A percentile compares a stretch with the other conserved stretches of the same genome.
Conservation (phyloP, 2,888 invertebrate species). For the Merodon equestris region DNA sequence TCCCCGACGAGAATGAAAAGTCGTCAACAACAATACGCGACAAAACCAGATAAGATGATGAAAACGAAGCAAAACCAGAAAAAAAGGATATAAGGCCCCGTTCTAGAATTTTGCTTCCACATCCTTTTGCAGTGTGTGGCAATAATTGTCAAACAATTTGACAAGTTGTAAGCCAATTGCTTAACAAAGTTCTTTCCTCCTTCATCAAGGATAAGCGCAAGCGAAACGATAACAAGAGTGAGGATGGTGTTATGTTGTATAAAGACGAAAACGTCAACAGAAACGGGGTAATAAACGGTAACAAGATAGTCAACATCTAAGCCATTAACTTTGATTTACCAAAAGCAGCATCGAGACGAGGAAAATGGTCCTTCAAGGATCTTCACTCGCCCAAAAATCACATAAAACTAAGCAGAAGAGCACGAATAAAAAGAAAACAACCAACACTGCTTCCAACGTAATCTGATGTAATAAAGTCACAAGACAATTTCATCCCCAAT, state of each 20-base stretch:
- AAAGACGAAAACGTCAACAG: constrained; percentile 39
- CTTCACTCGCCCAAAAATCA: constrained; percentile 55
- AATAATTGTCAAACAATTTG: constrained; percentile 67
- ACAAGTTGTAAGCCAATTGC: constrained; percentile 68
- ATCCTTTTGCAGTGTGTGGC: constrained; percentile 38
- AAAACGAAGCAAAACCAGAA: too few species aligned
- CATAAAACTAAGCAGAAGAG: constrained; percentile 42
- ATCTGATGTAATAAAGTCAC: constrained; percentile 65
- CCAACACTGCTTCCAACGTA: constrained; percentile 36
- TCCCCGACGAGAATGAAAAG: constrained; percentile 13
- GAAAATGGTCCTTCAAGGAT: constrained; percentile 50
- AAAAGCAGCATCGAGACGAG: constrained; percentile 23
- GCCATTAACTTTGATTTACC: constrained; percentile 66
- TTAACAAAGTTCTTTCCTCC: constrained; percentile 41
- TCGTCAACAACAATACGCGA: constrained; percentile 20
- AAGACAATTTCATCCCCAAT: constrained; percentile 49
- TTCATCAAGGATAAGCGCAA: constrained; percentile 24
- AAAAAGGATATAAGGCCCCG: constrained; percentile 46
- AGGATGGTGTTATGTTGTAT: constrained; percentile 1
- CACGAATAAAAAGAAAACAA: not conserved
- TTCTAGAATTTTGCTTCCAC: too few species aligned
- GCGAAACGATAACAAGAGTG: constrained; percentile 4
- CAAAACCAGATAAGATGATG: constrained; percentile 48
- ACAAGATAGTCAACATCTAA: constrained; percentile 65
- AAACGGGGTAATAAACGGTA: constrained; percentile 65